Conservation (phyloP, 23 tunicate species). For the Trididemnum clinides region DNA sequence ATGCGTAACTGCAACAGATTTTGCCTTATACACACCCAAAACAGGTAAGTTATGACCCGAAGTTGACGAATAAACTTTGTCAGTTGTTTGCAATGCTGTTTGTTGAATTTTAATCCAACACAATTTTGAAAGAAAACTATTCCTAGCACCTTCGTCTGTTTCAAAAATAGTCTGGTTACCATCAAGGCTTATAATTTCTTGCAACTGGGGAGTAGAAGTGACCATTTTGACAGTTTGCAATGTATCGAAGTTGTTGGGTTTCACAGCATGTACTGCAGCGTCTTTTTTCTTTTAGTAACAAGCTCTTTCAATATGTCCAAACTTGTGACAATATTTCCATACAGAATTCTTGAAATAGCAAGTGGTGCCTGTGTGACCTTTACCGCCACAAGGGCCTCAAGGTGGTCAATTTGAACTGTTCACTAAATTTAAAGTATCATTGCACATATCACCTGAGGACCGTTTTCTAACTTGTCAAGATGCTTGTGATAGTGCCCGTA, state of each 20-base stretch:
- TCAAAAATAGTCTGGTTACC: not conserved
- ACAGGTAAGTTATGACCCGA: constrained; percentile 22
- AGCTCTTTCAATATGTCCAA: not conserved
- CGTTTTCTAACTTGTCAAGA: not conserved
- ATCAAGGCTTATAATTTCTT: not conserved
- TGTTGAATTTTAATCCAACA: constrained; percentile 14
- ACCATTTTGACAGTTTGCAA: not conserved
- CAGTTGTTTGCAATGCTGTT: not conserved
- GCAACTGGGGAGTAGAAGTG: not conserved
- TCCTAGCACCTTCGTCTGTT: not conserved
- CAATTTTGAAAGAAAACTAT: constrained; percentile 10
- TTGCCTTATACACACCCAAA: not conserved
- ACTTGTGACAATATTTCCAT: not conserved
- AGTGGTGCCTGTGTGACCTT: not conserved
- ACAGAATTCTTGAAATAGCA: not conserved
- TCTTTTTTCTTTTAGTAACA: not conserved
- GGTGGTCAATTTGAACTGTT: not conserved
- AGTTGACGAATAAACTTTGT: not conserved
- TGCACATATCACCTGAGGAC: too few species aligned
- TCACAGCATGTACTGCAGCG: too few species aligned
- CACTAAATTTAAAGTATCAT: too few species aligned
- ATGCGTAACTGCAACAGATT: not conserved
- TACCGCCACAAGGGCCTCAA: not conserved
- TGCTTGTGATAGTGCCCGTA: too few species aligned
- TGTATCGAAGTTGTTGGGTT: too few species aligned